Percentiles rank a stretch among this genome's conserved stretches.
Evolutionary conservation across 1,140 invertebrate species (phyloP).

Genomic region (Pseudomyrmex flavicornis): DNA sequence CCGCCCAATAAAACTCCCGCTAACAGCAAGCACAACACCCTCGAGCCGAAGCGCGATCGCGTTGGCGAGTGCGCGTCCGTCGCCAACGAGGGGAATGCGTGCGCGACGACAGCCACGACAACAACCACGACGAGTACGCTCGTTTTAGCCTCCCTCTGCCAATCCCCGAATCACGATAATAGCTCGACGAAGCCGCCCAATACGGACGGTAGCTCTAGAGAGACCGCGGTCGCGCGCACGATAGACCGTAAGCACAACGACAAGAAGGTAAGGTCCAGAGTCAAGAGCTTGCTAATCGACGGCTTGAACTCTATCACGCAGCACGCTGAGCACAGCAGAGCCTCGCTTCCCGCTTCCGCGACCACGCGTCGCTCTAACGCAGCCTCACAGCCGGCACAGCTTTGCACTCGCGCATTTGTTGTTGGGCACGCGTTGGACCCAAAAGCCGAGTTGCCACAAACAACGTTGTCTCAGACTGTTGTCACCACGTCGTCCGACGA

Average conservation of each 20-base stretch:
- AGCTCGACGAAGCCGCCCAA: conserved; percentile 44
- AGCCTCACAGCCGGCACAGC: not conserved
- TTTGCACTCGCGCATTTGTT: no score
- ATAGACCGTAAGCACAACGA: conserved; percentile 75
- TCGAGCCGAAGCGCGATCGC: conserved; percentile 70
- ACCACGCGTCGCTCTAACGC: conserved; percentile 25
- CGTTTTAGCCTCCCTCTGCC: conserved; percentile 41
- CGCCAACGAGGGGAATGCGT: conserved; percentile 45
- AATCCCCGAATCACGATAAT: conserved; percentile 48
- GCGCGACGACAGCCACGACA: conserved; percentile 19
- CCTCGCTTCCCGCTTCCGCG: conserved; percentile 52
- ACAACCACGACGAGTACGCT: conserved; percentile 45
- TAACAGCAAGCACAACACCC: conserved; percentile 74
- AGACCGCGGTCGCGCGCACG: conserved; percentile 65
- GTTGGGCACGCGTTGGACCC: no score
- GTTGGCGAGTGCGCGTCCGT: conserved; percentile 59
- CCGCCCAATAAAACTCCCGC: conserved; percentile 83
- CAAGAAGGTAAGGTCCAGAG: conserved; percentile 83
- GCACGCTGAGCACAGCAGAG: conserved; percentile 17
- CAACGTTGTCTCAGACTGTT: not conserved
- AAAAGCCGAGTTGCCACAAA: not conserved
- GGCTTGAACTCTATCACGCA: conserved; percentile 76
- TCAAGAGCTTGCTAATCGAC: conserved; percentile 79
- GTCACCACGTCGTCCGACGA: not conserved
- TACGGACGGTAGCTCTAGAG: conserved; percentile 63